phyloP scores from a whole-genome alignment of 1,140 invertebrate species.

The Achatina immaculata region DNA sequence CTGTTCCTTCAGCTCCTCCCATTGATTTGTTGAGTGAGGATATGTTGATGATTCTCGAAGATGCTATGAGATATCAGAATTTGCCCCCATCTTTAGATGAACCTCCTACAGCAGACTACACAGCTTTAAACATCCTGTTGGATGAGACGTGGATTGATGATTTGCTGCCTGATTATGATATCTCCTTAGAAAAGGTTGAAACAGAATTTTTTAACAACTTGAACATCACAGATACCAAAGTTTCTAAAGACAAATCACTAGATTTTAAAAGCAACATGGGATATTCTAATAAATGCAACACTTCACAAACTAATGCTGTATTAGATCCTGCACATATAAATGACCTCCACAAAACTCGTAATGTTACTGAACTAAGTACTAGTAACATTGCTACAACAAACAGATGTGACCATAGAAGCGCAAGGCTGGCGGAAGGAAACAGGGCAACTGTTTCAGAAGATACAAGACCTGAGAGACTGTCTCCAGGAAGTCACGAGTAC shows the following conservation, averaged over 20 bases:
- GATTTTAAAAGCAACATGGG: background rate
- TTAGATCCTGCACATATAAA: background rate
- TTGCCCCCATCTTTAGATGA: background rate
- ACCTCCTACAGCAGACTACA: background rate
- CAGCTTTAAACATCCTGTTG: background rate
- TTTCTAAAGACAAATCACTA: background rate
- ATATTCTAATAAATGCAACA: background rate
- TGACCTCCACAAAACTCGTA: background rate
- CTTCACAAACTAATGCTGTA: too few relatives aligned
- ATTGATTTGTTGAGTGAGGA: background rate
- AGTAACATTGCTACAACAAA: too few relatives aligned
- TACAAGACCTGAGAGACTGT: too few relatives aligned
- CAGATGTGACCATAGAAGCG: background rate
- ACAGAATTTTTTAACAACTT: background rate
- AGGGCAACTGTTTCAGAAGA: background rate
- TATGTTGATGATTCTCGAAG: background rate
- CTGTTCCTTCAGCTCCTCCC: background rate
- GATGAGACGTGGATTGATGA: conserved; percentile 16
- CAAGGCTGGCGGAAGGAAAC: background rate
- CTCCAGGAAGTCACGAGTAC: conserved; percentile 13
- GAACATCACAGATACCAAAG: background rate
- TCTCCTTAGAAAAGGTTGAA: background rate
- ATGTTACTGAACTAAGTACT: background rate
- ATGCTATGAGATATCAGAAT: background rate
- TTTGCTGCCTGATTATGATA: conserved; percentile 18